Evolutionary conservation across 2,113 vertebrate species (phyloP), one percentile per base, ranked within the genome.

Genomic region (Anguilla rostrata): DNA sequence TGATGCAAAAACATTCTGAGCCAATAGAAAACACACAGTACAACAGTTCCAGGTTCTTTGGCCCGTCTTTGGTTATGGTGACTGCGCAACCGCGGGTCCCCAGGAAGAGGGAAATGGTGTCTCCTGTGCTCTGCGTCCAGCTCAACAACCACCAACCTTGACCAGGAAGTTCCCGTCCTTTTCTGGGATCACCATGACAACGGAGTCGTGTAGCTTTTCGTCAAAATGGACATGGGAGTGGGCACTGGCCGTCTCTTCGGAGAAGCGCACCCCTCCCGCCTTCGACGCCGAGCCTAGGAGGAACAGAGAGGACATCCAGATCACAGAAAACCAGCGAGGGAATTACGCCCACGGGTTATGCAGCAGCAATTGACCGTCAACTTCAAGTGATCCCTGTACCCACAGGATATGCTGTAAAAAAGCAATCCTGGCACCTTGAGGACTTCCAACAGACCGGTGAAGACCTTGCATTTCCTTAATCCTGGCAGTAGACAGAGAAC

Each of bases 181-280:
- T 87, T 95, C 93, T 0, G 91, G 90, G 8, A 92, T 95, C 87
- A 96, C 95, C 95, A 96, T 96, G 91, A 96, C 94, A 5, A 96
- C 90, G 0, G 95, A 96, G 90, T 96, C 95, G 34, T 95, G 95
- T 66, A 96, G 94, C 88, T 96, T 95, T 81, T 96, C 95, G 0
- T 96, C 95, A 0, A 96, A 96, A 86, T 95, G 95, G 66, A 96
- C 95, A 0, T 95, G 95, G 6, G 95, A 95, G 1, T 94, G 82
- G 41, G 92, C 87, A 0, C 86, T 88, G 11, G 89, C 88, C 26
- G 90, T 71, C n/a, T 93, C 90, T 84, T 94, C 94, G 0, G 94
- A 93, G 90, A 96, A 96, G 66, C 93, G 93, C 80, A 96, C 92
- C 0, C 94, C 94, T 57, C 94, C 93, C 0, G 89, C 60, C 91